These are phyloP conservation scores for Philopedon plagiatum DNA, from an alignment of 2,888 invertebrate genomes.

Conservation along the genomic window DNA sequence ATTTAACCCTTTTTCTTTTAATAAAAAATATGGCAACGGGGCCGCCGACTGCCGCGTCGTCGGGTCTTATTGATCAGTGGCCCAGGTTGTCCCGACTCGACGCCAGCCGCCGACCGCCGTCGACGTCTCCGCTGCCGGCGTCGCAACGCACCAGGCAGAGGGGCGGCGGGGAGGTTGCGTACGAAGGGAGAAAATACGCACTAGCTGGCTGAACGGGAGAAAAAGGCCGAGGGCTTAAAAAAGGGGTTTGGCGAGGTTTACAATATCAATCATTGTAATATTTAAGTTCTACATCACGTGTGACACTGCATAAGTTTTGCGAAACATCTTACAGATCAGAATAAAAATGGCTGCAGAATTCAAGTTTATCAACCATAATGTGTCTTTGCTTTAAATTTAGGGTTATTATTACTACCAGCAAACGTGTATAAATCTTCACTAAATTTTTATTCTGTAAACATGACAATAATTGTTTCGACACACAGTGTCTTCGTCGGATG, in stretches of 20 bases:
- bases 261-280: constrained; percentile 8
- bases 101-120: constrained; percentile 52
- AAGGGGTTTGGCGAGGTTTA: constrained; percentile 9
- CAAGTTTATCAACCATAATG: too few species aligned
- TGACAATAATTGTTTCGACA: too few species aligned
- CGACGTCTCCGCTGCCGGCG: constrained; percentile 51
- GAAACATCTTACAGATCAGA: too few species aligned
- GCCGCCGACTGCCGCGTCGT: constrained; percentile 49
- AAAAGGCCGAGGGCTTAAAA: not conserved
- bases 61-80: constrained; percentile 55
- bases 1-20: not conserved
- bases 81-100: constrained; percentile 52
- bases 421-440: too few species aligned
- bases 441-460: too few species aligned
- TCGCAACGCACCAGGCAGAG: constrained; percentile 35
- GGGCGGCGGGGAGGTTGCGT: constrained; percentile 13
- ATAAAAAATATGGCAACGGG: constrained; percentile 41
- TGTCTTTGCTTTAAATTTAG: too few species aligned
- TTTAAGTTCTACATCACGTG: not conserved
- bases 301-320: too few species aligned
- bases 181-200: constrained; percentile 22
- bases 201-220: constrained; percentile 11
- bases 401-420: too few species aligned
- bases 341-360: too few species aligned
- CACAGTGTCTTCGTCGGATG: too few species aligned